Base-by-base conservation (phyloP, 2,113 vertebrate species). In the Arenaria interpres region DNA sequence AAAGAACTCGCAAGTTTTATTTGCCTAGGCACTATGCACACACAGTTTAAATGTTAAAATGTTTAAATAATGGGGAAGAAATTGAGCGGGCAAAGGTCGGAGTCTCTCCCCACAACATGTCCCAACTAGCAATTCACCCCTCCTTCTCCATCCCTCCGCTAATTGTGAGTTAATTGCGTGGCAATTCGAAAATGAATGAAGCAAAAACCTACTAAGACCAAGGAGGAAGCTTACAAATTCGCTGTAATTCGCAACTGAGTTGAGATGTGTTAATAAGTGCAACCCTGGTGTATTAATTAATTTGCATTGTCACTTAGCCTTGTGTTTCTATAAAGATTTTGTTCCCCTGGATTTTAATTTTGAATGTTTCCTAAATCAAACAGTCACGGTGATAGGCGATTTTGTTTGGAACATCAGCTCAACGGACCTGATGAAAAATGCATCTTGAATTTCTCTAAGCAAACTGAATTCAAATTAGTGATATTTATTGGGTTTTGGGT, bases 341-440 rank as follows among this genome's bases (percentile, higher is more conserved):
- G 23, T 86, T 93, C 76, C 53, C 46, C 41, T 85, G 53, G 69
- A 82, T 93, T 90, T 92, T 89, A 78, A 85, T 88, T 89, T 59
- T 87, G 66, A 95, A 54, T 56, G 79, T 89, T 93, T 96, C 85
- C 73, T 88, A 90, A 88, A 57, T 77, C 81, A 60, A 84, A 33
- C 8, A 51, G 32, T 39, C 54, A 22, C 22, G 17, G 54, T 9
- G 16, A 85, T 41, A 85, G 56, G 62, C 79, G 60, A 77, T 93
- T 92, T 89, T 66, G 37, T 88, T 94, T 95, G 71, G 59, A 96
- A 91, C 5, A 88, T 72, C 53, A 76, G n/a, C 71, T 92, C 78
- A 90, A 14, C 73, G 46, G 96, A 76, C 39, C 27, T 89, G 74
- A 83, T 85, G 45, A 81, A 84, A 95, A 95, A 71, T 80, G 33